Percentiles rank a stretch among this genome's conserved stretches.
Conservation (phyloP, 1,140 invertebrate genomes). For the Hestina assimilis region DNA sequence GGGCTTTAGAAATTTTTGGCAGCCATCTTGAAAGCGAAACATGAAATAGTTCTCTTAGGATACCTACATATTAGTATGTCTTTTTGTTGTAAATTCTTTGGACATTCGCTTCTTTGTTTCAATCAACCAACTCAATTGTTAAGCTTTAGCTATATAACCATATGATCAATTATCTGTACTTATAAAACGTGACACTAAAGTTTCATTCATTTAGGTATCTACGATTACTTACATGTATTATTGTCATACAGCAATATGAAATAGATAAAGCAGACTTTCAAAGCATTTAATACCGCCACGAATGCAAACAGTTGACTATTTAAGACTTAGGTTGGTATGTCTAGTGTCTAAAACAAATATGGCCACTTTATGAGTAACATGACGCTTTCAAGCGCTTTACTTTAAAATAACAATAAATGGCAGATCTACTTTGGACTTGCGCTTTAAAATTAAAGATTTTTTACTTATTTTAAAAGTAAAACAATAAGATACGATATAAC, state of each 20-base stretch:
- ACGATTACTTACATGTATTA: neutral
- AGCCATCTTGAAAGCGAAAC: conserved; percentile 33
- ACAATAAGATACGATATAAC: neutral
- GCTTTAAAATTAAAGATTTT: too few species aligned
- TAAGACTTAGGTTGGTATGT: conserved; percentile 4
- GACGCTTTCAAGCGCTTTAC: conserved; percentile 2
- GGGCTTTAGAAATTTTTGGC: conserved; percentile 44
- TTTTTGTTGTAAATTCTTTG: neutral
- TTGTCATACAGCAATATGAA: conserved; percentile 23
- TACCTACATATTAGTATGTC: neutral
- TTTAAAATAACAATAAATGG: neutral
- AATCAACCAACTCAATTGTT: neutral
- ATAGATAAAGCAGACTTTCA: conserved; percentile 24
- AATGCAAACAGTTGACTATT: conserved; percentile 21
- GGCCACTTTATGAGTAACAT: conserved; percentile 29
- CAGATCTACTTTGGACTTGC: too few species aligned
- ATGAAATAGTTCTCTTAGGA: conserved; percentile 18
- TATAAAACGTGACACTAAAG: conserved; percentile 3
- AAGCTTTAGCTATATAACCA: neutral
- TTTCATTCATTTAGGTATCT: conserved; percentile 7
- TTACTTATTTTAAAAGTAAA: neutral
- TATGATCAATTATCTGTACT: neutral
- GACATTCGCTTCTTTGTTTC: too few species aligned
- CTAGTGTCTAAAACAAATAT: conserved; percentile 51
- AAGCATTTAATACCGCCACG: conserved; percentile 20